Conservation (phyloP, 2,113 vertebrate genomes). For the Gymnorhina tibicen region DNA sequence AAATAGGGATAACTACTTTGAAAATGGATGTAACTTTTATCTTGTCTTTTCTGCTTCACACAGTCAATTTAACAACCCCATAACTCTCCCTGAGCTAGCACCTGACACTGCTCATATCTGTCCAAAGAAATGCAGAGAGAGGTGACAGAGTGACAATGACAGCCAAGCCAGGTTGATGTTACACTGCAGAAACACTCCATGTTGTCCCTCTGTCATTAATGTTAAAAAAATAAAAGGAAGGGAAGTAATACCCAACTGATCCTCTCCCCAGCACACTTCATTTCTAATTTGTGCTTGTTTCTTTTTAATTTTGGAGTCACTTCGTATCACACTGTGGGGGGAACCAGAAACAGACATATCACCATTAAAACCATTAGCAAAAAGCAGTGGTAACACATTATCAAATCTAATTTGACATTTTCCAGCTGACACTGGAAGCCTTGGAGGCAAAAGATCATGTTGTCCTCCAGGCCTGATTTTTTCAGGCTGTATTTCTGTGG, state of each 20-base stretch:
- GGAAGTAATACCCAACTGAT: neutral
- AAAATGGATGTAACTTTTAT: neutral
- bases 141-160: neutral
- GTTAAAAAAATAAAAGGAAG: neutral
- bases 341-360: neutral
- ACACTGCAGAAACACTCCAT: neutral
- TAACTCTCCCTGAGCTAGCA: neutral
- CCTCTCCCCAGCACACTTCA: neutral
- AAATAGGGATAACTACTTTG: neutral
- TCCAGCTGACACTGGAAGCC: neutral
- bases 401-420: neutral
- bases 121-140: neutral
- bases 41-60: neutral
- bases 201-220: neutral
- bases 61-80: neutral
- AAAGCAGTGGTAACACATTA: neutral
- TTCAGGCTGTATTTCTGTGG: neutral
- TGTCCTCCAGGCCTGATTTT: neutral
- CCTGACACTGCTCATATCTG: neutral
- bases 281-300: neutral
- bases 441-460: neutral
- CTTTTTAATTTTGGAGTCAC: neutral
- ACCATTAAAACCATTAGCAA: neutral
- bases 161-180: neutral
- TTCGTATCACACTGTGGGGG: neutral